phyloP scores from a whole-genome alignment of 30 jellyfish, hydroid and myxozoan genomes.

The Haliclystus octoradiatus region DNA sequence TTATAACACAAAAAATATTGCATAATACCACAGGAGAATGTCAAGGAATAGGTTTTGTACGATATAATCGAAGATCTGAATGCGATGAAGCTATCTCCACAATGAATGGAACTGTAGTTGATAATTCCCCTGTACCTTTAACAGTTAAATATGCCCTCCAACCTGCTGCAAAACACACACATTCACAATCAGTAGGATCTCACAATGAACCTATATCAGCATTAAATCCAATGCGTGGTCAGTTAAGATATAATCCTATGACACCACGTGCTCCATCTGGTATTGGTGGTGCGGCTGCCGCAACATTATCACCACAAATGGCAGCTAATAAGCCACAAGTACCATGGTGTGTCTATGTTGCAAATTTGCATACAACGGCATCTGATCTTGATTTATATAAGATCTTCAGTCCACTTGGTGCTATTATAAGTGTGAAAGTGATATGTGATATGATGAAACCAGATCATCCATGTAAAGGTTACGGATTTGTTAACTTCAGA shows the following conservation, averaged over 20 bases:
- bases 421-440: conserved; percentile 73
- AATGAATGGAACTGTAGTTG: conserved; percentile 83
- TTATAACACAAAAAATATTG: conserved; percentile 84
- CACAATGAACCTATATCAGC: not conserved
- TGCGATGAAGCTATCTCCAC: conserved; percentile 83
- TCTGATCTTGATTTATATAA: conserved; percentile 74
- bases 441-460: conserved; percentile 80
- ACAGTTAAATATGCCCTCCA: conserved; percentile 94
- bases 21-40: conserved; percentile 58
- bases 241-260: not conserved
- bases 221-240: not conserved
- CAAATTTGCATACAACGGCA: conserved; percentile 85
- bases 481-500: conserved; percentile 83
- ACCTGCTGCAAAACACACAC: conserved; percentile 81
- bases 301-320: conserved; percentile 50
- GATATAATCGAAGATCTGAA: conserved; percentile 75
- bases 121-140: conserved; percentile 42
- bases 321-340: conserved; percentile 35
- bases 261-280: not conserved
- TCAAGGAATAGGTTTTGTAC: conserved; percentile 96
- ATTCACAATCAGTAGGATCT: not conserved
- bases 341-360: conserved; percentile 86
- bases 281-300: conserved; percentile 40
- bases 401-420: conserved; percentile 98
- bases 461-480: conserved; percentile 97